Evolutionary conservation across 1,140 invertebrate genomes (phyloP).

Genomic region (Wiebesia pumilae): DNA sequence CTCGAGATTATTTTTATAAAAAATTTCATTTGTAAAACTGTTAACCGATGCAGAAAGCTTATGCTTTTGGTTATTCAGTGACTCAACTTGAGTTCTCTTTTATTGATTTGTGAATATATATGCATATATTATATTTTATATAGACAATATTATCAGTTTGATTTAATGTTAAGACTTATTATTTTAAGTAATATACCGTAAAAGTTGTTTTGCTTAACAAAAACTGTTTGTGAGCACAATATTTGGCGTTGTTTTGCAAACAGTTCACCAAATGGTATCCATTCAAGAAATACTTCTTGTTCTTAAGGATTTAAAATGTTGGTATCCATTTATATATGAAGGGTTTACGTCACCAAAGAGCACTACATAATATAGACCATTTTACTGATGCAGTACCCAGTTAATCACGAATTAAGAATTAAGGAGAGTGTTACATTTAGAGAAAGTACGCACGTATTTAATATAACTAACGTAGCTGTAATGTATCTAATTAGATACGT

Average conservation of each 20-base stretch:
- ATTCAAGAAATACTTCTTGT: slow-evolving; percentile 72
- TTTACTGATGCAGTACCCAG: no score
- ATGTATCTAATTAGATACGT: slow-evolving; percentile 62
- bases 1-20: neutral
- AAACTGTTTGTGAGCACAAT: slow-evolving; percentile 41
- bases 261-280: slow-evolving; percentile 68
- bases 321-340: slow-evolving; percentile 62
- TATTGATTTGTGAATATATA: no score
- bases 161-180: slow-evolving; percentile 19
- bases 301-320: slow-evolving; percentile 56
- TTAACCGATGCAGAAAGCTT: no score
- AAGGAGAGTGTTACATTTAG: slow-evolving; percentile 53
- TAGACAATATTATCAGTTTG: no score
- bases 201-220: neutral
- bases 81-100: no score
- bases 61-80: no score
- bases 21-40: no score
- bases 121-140: no score
- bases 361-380: neutral
- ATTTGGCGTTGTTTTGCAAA: slow-evolving; percentile 54
- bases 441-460: slow-evolving; percentile 68
- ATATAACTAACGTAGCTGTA: slow-evolving; percentile 67
- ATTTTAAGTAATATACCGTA: neutral
- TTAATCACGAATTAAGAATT: slow-evolving; percentile 3
- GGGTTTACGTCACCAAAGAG: neutral